Percentiles rank a stretch among this genome's conserved stretches.
These are phyloP conservation scores for Henicopernis longicauda DNA, from an alignment of 2,113 vertebrate genomes.

Conservation along the genomic window DNA sequence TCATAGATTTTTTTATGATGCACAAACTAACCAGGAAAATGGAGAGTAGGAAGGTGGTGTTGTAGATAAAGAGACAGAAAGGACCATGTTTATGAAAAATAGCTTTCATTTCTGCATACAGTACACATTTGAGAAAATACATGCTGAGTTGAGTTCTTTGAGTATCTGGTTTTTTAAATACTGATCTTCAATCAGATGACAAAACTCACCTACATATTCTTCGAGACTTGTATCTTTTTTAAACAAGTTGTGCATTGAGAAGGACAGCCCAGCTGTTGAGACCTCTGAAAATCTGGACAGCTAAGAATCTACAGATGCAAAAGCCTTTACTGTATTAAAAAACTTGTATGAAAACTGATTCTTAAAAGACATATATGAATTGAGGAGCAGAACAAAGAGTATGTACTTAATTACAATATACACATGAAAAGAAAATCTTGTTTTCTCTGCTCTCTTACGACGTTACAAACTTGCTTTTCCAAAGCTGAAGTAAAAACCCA, in stretches of 20 bases:
- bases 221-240: background rate
- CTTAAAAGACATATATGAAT: background rate
- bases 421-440: background rate
- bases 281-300: background rate
- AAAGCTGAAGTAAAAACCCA: background rate
- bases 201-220: background rate
- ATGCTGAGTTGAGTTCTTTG: background rate
- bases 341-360: background rate
- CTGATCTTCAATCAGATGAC: background rate
- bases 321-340: background rate
- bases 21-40: background rate
- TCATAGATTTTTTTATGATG: background rate
- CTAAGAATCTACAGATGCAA: background rate
- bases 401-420: background rate
- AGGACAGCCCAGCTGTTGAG: background rate
- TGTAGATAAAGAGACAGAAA: background rate
- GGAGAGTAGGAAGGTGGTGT: background rate
- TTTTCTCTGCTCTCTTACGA: background rate
- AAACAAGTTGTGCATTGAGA: background rate
- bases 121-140: background rate
- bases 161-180: background rate
- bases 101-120: background rate
- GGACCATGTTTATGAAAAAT: background rate
- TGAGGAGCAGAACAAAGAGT: background rate
- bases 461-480: background rate